A percentile compares a stretch with the other conserved stretches of the same genome.
Conservation (phyloP, 2,113 vertebrate species). For the Corvus moneduloides region DNA sequence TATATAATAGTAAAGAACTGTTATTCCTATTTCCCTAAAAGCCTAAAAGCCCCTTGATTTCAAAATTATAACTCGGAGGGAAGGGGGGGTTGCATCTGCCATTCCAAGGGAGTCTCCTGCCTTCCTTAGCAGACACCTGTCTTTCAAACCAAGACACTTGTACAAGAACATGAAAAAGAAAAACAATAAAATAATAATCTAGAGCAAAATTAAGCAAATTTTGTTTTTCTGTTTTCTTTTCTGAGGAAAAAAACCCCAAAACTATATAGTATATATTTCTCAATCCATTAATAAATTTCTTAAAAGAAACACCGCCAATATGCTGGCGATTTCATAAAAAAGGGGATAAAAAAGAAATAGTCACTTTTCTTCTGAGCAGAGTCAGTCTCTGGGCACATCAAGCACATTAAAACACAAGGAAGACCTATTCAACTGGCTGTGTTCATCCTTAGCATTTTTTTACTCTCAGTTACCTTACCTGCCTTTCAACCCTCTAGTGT, state of each 20-base stretch:
- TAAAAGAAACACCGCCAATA: neutral
- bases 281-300: neutral
- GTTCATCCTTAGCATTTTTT: neutral
- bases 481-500: neutral
- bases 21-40: no score
- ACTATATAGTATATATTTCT: neutral
- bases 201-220: fast-evolving
- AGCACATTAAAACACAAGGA: neutral
- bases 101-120: no score
- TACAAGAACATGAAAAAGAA: neutral
- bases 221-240: neutral
- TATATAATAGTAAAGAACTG: no score
- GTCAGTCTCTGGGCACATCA: neutral
- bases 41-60: no score
- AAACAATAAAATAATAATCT: neutral
- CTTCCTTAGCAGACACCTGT: no score
- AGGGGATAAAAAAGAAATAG: fast-evolving
- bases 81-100: no score
- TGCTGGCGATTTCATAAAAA: neutral
- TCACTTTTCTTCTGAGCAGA: neutral
- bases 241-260: neutral
- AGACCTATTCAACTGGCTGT: neutral
- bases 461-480: neutral
- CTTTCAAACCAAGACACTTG: neutral
- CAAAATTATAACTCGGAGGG: no score